Base-by-base conservation (phyloP, 2,113 vertebrate species). In the Cygnus atratus region DNA sequence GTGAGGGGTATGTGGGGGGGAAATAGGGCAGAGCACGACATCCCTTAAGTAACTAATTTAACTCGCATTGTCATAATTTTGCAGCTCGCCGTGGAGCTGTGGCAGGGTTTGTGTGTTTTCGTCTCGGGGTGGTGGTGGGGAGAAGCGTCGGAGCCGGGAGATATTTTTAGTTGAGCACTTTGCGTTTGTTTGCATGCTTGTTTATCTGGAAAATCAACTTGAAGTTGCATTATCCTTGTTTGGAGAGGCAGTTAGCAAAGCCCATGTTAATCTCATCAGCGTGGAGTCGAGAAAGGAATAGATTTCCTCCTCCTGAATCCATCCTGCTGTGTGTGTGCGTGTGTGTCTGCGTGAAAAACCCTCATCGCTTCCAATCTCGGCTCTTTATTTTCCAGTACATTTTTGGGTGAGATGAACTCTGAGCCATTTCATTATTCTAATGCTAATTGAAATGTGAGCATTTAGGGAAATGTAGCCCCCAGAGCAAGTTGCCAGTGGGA, bases 131-230 rank as follows among this genome's bases (percentile, higher is more conserved):
- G 88, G 91, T 88, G 93, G 66, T 65, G 83, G 57, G 44, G 84
- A 85, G 84, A 95, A 89, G 72, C 93, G 57, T 86, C 17, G 62
- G 68, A 96, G 87, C 78, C 58, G 68, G 14, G 79, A 92, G 92
- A 86, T 95, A 96, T 97, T 97, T 97, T 97, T 96, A 97, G 96
- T 94, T 89, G 94, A 91, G 95, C 92, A 93, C 84, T 95, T 93
- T 81, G 90, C 89, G 83, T 96, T 96, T 95, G 96, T 83, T 95
- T 96, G 92, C 90, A 58, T 96, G 96, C 93, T 96, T 95, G 93
- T 97, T 97, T 97, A 95, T 97, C 96, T 96, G 93, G 86, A 96
- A 96, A 96, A 97, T 93, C 97, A 96, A 93, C 95, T 96, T 74
- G 73, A 93, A 96, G 94, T 96, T 95, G 91, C 94, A 80, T 94